Evolutionary conservation across 2,888 invertebrate species (phyloP), one percentile per base, ranked within the genome.

Genomic region (Pogonocherus hispidulus): DNA sequence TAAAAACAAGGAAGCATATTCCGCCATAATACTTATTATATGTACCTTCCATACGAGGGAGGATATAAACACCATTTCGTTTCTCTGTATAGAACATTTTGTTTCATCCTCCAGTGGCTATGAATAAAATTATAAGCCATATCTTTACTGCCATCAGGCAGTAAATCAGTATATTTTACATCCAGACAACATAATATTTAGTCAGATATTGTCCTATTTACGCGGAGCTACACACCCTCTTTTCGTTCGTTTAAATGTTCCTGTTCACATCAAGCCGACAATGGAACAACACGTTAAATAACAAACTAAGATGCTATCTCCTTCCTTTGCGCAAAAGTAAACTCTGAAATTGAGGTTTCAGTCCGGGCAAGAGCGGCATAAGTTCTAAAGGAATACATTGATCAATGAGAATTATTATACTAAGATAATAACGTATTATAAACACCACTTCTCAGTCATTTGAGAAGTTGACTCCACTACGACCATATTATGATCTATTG

Each of bases 261-360:
- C 22, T 22, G 41, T 56, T 41, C 35, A 14, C 22, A 57, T 41
- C 22, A 23, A 14, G 3, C 46, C 44, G 57, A 46, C 55, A 56
- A 56, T 37, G 14, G 22, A 56, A 41, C 22, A 41, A 46, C 23
- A 3, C 16, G 22, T 14, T 23, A 27, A 57, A 57, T 57, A 44
- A 19, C 37, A 8, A 57, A 57, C 46, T 46, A 22, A 56, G 44
- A 56, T 44, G 5, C 22, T 44, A 14, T 23, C 23, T 23, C 18
- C 18, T 3, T 20, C 20, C 27, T 57, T 56, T 20, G 19, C 23
- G 20, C 27, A 27, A 37, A 37, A 18, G 44, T 44, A 57, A 20
- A 44, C 44, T 57, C 23, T 4, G 44, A 27, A 52, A 23, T 23
- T 27, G 41, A 46, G 41, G 27, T 8, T 27, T 27, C 8, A 27